These are phyloP conservation scores for Drosophila planitibia DNA, from an alignment of 2,888 invertebrate species.

Conservation along the genomic window DNA sequence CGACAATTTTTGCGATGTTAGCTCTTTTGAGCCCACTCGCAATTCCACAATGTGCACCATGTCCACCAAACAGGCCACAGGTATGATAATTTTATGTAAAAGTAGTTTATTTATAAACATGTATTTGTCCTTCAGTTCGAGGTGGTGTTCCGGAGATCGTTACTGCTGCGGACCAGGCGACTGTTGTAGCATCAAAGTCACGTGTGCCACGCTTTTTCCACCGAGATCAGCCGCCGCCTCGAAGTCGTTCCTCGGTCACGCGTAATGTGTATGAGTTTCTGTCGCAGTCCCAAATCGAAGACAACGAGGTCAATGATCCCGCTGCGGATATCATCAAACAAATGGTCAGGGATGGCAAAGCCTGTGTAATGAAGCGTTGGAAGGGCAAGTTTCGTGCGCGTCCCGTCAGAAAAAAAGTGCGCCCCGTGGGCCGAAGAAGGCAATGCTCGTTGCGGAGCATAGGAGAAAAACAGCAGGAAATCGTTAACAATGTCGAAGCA, in stretches of 20 bases:
- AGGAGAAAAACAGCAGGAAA: not conserved
- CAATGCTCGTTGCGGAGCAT: conserved; percentile 43
- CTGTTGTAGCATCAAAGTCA: not conserved
- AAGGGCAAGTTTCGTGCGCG: conserved; percentile 73
- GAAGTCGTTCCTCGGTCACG: conserved; percentile 53
- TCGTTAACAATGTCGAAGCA: not conserved
- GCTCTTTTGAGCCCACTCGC: conserved; percentile 42
- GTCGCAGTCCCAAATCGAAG: conserved; percentile 79
- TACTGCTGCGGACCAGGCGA: not conserved
- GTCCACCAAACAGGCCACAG: not conserved
- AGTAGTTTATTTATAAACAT: not conserved
- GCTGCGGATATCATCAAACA: conserved; percentile 80
- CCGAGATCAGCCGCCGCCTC: conserved; percentile 41
- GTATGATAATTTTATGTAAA: conserved; percentile 18
- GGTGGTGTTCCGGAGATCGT: not conserved
- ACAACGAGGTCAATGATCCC: conserved; percentile 70
- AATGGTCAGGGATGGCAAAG: conserved; percentile 86
- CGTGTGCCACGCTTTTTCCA: conserved; percentile 54
- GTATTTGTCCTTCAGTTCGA: not conserved
- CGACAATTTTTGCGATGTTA: not conserved
- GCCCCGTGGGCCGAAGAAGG: conserved; percentile 59
- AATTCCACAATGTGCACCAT: conserved; percentile 54
- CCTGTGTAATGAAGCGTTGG: conserved; percentile 86
- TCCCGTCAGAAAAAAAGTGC: conserved; percentile 30
- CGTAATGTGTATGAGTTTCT: conserved; percentile 81